Conservation (phyloP, 2,113 vertebrate genomes). For the Ceyx cyanopectus region DNA sequence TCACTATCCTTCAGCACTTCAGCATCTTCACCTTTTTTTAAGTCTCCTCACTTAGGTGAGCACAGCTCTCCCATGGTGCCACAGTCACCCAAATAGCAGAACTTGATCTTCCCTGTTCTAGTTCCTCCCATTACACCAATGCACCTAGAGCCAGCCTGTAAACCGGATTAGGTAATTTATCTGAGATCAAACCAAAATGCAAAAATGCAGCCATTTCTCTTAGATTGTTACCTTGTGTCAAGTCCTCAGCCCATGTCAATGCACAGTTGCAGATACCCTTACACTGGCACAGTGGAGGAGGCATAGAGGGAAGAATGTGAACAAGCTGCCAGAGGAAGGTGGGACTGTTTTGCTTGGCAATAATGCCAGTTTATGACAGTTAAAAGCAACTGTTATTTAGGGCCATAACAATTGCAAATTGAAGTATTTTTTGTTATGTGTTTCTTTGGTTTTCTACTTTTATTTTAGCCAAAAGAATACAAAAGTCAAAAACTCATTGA, state of each 20-base stretch:
- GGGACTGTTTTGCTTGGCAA: conserved; percentile 42
- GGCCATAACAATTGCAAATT: neutral
- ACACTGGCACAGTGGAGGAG: neutral
- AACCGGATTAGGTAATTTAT: neutral
- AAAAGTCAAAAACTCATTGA: neutral
- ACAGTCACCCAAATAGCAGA: neutral
- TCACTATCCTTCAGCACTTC: neutral
- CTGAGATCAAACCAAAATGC: neutral
- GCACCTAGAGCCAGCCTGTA: rapidly evolving
- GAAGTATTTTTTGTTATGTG: neutral
- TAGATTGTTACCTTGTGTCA: neutral
- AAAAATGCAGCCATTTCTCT: neutral
- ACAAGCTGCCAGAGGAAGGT: conserved; percentile 24
- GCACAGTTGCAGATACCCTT: neutral
- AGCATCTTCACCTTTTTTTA: neutral
- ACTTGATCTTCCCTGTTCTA: neutral
- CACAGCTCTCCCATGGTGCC: neutral
- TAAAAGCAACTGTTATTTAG: neutral
- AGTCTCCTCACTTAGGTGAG: neutral
- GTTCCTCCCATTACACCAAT: neutral
- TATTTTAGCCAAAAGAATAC: neutral
- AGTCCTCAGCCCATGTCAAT: neutral
- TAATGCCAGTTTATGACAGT: neutral
- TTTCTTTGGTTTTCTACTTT: neutral
- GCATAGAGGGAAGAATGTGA: neutral